Base-by-base conservation (phyloP, 2,888 invertebrate species). In the Aleiodes alternator region DNA sequence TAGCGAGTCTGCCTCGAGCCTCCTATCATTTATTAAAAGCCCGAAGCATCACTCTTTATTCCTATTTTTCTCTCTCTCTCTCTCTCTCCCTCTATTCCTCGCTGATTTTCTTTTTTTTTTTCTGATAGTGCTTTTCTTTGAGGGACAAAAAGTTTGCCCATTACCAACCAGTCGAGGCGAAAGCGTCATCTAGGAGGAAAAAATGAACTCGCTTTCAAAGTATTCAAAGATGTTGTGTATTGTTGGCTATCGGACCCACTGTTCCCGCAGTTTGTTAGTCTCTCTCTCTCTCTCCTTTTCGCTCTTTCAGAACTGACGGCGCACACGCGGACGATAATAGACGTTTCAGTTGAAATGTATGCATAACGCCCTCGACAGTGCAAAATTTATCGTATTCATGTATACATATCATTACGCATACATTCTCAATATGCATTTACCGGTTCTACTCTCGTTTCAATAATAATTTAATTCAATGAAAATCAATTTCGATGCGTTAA, bases 11-110 rank as follows among this genome's bases (percentile, higher is more conserved):
- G 80, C 80, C 80, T 75, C 78, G 75, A 79, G 80, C 77, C 80
- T 64, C 75, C 82, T 82, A 83, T 84, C 82, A 84, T 84, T 85
- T 85, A 85, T 85, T 84, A 84, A 84, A 83, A 84, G 81, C 81
- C 79, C 76, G 74, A 77, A 80, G 76, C 77, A 72, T 80, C 75
- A 72, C 70, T 77, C 64, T 77, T 75, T 75, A 75, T 75, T 72
- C 70, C 57, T 53, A 75, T 66, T 69, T 34, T 59, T 64, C 59
- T 64, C 70, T 56, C 72, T 43, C 66, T 69, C 50, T 8, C 50
- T n/a, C 64, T 50, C 69, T 16, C 29, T 69, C 70, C 34, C 50
- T 51, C 69, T 29, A 69, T 48, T 69, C 38, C 50, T 73, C 56
- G 12, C 23, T 23, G 23, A 23, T 23, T 23, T 23, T 23, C 23